Base-by-base conservation (phyloP, 2,888 invertebrate genomes). In the Stenodema calcarata region DNA sequence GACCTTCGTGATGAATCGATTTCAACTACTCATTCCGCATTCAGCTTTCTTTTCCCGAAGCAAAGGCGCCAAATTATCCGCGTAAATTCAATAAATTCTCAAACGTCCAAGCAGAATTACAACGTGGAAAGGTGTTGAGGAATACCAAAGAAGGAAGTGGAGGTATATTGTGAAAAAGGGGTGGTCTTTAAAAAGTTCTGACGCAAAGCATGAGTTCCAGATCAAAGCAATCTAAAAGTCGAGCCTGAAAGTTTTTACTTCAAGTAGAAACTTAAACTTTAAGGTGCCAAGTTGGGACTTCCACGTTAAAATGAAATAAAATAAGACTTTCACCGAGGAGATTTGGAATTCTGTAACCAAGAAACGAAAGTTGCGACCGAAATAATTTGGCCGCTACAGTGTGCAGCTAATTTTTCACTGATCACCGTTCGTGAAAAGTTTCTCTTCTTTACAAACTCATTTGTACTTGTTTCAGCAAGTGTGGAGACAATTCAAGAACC, bases 181-280 rank as follows among this genome's bases (percentile, higher is more conserved):
- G 7, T 4, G 1, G 16, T 47, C 12, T 30, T 75, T 75, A 28
- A 75, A 75, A 75, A 75, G 75, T 75, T 75, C 28, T 75, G 75
- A 30, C 28, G 75, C 14, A 12, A 35, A 75, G 75, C 75, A 30
- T 75, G 75, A 75, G 30, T 28, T 75, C 30, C 75, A 30, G 75
- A 75, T 75, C 75, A 75, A 75, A 75, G 75, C 35, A 9, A 75
- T 30, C 35, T 30, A 35, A 75, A 75, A 75, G 28, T 35, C 30
- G 75, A 35, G 35, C 75, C 28, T 30, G 3, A 35, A 75, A 28
- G 35, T 28, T 35, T 27, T 27, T 11, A 28, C 35, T 75, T 75
- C 75, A 28, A 75, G 35, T 75, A 9, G 75, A 35, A 75, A 75
- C n/a, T n/a, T n/a, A n/a, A n/a, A n/a, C n/a, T n/a, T 75, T 75